These are phyloP conservation scores for Polydesmus complanatus DNA, from an alignment of 2,888 invertebrate genomes.

Conservation along the genomic window DNA sequence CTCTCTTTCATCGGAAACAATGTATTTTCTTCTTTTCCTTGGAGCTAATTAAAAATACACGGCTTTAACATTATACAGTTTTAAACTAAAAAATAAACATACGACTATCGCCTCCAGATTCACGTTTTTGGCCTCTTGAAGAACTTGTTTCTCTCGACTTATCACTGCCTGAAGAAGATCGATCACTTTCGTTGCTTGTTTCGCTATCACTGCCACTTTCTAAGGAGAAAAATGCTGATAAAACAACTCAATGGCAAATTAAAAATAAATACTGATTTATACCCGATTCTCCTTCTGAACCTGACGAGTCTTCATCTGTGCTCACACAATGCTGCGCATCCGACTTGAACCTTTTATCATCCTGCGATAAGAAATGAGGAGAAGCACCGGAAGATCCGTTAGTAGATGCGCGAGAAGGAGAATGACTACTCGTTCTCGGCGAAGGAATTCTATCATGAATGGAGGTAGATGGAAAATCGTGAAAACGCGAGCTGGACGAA, in stretches of 20 bases:
- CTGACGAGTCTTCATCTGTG: constrained; percentile 6
- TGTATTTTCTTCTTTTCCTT: constrained; percentile 36
- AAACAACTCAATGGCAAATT: no score
- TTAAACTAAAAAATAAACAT: constrained; percentile 3
- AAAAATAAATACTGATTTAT: background rate
- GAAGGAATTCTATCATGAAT: background rate
- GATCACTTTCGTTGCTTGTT: constrained; percentile 1
- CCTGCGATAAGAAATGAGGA: background rate
- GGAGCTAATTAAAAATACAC: constrained; percentile 9
- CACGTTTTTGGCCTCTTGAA: constrained; percentile 8
- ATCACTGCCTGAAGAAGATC: constrained; percentile 9
- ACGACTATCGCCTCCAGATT: constrained; percentile 6
- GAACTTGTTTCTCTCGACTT: constrained; percentile 6
- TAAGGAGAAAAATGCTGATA: background rate
- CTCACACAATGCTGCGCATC: background rate
- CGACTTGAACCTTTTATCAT: background rate
- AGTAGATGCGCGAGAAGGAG: background rate
- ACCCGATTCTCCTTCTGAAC: constrained; percentile 6
- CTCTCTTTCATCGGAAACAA: constrained; percentile 41
- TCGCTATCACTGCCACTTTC: constrained; percentile 7
- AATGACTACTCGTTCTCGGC: background rate
- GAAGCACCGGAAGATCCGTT: background rate
- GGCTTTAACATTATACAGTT: background rate
- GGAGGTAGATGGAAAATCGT: background rate
- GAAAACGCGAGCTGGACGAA: background rate